A percentile compares a stretch with the other conserved stretches of the same genome.
Evolutionary conservation across 2,113 vertebrate species (phyloP).

Genomic region (Petroica traversi): DNA sequence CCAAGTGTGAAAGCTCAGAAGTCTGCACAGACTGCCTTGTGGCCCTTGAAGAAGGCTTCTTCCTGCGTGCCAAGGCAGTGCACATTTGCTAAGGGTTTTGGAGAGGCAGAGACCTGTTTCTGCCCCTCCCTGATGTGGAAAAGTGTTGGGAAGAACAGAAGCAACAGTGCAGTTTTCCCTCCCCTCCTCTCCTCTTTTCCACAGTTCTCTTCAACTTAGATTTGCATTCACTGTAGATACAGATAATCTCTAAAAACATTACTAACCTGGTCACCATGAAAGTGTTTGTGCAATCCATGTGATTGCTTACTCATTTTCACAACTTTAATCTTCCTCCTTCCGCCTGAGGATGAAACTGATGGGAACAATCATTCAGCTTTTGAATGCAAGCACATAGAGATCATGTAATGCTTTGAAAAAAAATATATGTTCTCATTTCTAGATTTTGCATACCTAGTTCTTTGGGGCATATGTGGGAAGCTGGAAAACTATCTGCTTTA

Average conservation of each 20-base stretch:
- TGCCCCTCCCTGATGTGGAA: neutral
- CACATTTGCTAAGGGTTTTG: rapidly evolving
- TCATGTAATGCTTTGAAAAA: neutral
- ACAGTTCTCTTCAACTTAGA: neutral
- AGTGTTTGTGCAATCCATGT: neutral
- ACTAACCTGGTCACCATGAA: neutral
- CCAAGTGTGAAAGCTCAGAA: neutral
- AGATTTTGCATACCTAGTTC: neutral
- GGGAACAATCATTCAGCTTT: neutral
- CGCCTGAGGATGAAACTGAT: neutral
- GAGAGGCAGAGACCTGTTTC: neutral
- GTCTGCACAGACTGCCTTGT: neutral
- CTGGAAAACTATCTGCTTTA: neutral
- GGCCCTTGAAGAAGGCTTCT: neutral
- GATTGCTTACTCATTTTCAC: neutral
- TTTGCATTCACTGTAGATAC: neutral
- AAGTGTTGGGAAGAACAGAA: neutral
- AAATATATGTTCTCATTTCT: neutral
- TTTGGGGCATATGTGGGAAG: neutral
- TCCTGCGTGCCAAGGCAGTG: neutral
- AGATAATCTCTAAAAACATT: neutral
- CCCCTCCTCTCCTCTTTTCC: neutral
- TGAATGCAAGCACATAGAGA: rapidly evolving
- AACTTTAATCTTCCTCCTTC: neutral
- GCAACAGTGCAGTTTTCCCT: rapidly evolving